Base-by-base conservation (phyloP, 2,797 vertebrate genomes). In the Leptatherina wallacei region DNA sequence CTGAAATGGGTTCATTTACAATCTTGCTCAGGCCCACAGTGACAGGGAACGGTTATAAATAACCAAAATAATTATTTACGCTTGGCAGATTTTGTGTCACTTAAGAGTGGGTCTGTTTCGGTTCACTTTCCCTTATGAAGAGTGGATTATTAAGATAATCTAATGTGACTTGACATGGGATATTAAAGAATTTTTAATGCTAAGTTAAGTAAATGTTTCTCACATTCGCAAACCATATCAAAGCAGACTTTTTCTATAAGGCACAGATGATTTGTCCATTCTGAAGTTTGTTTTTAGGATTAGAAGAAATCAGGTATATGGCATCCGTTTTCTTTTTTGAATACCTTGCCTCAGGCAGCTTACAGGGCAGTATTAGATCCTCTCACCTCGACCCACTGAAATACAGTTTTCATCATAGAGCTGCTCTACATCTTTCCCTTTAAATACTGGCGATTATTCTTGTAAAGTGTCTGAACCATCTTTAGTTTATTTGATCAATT, bases 71-170 rank as follows among this genome's bases (percentile, higher is more conserved):
- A 47, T 57, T 69, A 24, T 40, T 72, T 59, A 14, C 12, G 6
- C 51, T 62, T 58, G 66, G 66, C 44, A 59, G 68, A 71, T 77
- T 67, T 54, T 24, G 38, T 70, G 54, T 42, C 61, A 73, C 14
- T 78, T 60, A 24, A 51, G 70, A 69, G 30, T 65, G 58, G 54
- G 24, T n/a, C 0, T 57, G 47, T 65, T 69, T 71, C 30, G 74
- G 66, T 73, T 44, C 7, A 70, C 65, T 57, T 52, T 67, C 4
- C 12, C 6, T 3, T 9, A 36, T 68, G 20, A 69, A 20, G 35
- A 71, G 27, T 54, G 2, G 44, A 57, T 73, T 67, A 69, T 75
- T 71, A 71, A 75, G 32, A 78, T 71, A 14, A 65, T 74, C 77
- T 63, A 6, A 42, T 77, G 22, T 81, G 62, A 66, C 61, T 60